Base-by-base conservation (phyloP, 2,888 invertebrate species). In the Troilus luridus region DNA sequence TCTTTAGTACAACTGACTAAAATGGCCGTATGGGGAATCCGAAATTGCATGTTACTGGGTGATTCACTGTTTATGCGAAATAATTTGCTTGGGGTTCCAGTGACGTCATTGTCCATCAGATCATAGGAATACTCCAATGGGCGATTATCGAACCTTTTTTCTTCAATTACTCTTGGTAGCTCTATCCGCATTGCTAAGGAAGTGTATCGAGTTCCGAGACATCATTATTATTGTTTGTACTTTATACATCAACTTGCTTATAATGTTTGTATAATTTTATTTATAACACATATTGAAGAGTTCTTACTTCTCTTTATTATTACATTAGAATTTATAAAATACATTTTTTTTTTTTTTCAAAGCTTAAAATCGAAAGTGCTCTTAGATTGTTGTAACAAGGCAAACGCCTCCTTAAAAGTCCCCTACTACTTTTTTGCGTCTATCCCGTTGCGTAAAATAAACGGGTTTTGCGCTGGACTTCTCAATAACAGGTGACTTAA, bases 401-500 rank as follows among this genome's bases (percentile, higher is more conserved):
- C 85, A 85, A 56, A 85, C 85, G 8, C 41, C 85, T 85, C 72
- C 72, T 77, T 77, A 77, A 77, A 77, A 77, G 72, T 27, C 27
- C 24, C 27, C 60, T 17, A 14, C 64, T 85, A 56, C 85, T 85
- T 85, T n/a, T 85, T 85, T 85, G 56, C 85, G 85, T 12, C 85
- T 6, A 58, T 58, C 85, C 85, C 85, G 85, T 85, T 85, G 85
- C 85, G 85, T 56, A 85, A 85, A 85, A 85, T 85, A 85, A 85
- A 85, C 85, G 85, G 56, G 85, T 85, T 12, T n/a, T 3, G 72
- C n/a, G 6, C 10, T 58, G 41, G 56, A 21, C 85, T 14, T 58
- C 85, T 85, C 85, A 54, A 56, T 56, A 56, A 85, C 56, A 85
- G 85, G 85, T 85, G 41, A n/a, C 85, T 58, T 56, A 19, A 85